Percentiles rank a stretch among this genome's conserved stretches.
These are phyloP conservation scores for Beaufortia kweichowensis DNA, from an alignment of 2,113 vertebrate species.

Conservation along the genomic window DNA sequence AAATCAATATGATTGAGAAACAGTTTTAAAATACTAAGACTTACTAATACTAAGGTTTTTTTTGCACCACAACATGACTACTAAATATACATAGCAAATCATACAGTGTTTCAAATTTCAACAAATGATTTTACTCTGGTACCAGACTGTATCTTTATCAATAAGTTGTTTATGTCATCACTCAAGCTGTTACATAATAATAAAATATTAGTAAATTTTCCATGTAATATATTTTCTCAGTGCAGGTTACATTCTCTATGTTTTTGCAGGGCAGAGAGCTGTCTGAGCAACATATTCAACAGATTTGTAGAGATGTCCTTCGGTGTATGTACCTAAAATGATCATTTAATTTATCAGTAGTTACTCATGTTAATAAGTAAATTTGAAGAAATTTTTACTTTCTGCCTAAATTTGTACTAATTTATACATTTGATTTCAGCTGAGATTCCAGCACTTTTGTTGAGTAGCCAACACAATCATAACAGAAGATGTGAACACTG, in stretches of 20 bases:
- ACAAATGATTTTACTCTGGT: too few relatives aligned
- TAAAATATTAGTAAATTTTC: not conserved
- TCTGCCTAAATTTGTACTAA: too few relatives aligned
- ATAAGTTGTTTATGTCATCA: too few relatives aligned
- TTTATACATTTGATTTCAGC: constrained; percentile 65
- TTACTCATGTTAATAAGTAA: not conserved
- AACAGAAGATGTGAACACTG: constrained; percentile 83
- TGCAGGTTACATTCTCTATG: not conserved
- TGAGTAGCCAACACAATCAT: constrained; percentile 82
- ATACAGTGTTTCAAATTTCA: too few relatives aligned
- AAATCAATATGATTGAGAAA: too few relatives aligned
- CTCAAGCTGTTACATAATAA: too few relatives aligned
- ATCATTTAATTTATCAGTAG: not conserved
- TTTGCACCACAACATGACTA: too few relatives aligned
- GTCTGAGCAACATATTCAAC: constrained; percentile 89
- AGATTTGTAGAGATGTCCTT: constrained; percentile 90
- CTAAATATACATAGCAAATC: too few relatives aligned
- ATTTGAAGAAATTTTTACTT: not conserved
- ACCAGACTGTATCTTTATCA: too few relatives aligned
- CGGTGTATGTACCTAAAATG: constrained; percentile 80
- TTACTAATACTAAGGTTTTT: too few relatives aligned
- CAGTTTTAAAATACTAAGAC: too few relatives aligned
- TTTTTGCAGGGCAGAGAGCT: constrained; percentile 80
- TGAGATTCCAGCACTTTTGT: constrained; percentile 83
- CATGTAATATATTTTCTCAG: not conserved